Evolutionary conservation across 1,140 invertebrate genomes (phyloP).

Genomic region (Tyrophagus putrescentiae): DNA sequence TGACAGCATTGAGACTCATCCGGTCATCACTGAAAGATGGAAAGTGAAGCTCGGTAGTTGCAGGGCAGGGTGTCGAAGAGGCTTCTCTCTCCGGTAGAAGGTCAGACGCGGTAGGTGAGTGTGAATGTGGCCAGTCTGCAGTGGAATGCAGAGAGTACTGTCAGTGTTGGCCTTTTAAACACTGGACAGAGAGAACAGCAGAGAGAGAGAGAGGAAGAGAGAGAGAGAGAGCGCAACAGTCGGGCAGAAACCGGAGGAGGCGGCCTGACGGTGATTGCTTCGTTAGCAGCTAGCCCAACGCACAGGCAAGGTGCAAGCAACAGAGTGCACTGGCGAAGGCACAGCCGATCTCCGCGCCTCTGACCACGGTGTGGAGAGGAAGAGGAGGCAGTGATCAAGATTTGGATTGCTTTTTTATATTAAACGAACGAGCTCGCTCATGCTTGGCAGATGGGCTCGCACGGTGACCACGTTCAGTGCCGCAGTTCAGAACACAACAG

Average conservation of each 20-base stretch:
- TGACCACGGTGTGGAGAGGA: not conserved
- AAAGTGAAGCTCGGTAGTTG: not conserved
- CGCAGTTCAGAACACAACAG: too few species aligned
- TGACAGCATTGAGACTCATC: too few species aligned
- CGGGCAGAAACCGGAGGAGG: not conserved
- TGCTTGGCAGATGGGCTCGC: not conserved
- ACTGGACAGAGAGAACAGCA: not conserved
- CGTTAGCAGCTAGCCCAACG: not conserved
- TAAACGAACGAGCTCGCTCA: not conserved
- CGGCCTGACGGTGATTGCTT: not conserved
- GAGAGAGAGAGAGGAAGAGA: not conserved
- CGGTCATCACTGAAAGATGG: too few species aligned
- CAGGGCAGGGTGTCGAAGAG: not conserved
- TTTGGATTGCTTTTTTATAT: not conserved
- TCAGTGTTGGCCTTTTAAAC: too few species aligned
- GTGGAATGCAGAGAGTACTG: too few species aligned
- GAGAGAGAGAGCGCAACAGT: not conserved
- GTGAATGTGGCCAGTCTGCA: not conserved
- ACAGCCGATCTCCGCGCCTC: not conserved
- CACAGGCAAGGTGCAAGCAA: too few species aligned
- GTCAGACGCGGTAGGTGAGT: not conserved
- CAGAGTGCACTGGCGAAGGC: too few species aligned
- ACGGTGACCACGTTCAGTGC: not conserved
- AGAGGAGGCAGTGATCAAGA: not conserved
- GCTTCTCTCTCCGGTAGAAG: not conserved